A percentile compares a stretch with the other conserved stretches of the same genome.
Conservation (phyloP, 37 sponge, comb jelly and placozoan species). For the Oscarella lobularis region DNA sequence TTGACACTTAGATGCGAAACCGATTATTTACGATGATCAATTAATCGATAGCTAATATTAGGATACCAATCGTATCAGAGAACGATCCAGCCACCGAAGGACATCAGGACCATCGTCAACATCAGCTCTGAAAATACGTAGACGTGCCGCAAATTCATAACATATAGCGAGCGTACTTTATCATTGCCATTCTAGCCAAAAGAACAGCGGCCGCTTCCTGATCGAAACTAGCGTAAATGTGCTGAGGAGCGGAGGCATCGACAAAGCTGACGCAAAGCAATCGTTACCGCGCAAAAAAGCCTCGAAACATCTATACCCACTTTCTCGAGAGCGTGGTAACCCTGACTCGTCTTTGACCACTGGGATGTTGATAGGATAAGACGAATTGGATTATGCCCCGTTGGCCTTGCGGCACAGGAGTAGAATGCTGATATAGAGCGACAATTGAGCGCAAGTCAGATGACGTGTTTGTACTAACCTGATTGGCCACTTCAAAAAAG, state of each 20-base stretch:
- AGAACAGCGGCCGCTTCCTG: slow-evolving; percentile 88
- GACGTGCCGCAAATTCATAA: background rate
- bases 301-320: too few relatives aligned
- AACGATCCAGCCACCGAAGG: slow-evolving; percentile 92
- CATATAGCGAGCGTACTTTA: slow-evolving; percentile 13
- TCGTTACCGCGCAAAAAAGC: too few relatives aligned
- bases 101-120: slow-evolving; percentile 96
- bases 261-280: slow-evolving; percentile 55
- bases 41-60: background rate
- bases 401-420: slow-evolving; percentile 69
- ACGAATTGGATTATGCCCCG: slow-evolving; percentile 90
- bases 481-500: slow-evolving; percentile 80
- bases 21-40: background rate
- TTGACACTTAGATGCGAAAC: slow-evolving; percentile 72
- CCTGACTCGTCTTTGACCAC: slow-evolving; percentile 86
- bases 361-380: slow-evolving; percentile 84
- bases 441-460: background rate
- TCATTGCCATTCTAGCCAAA: slow-evolving; percentile 84
- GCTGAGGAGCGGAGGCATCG: slow-evolving; percentile 70
- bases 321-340: slow-evolving; percentile 96
- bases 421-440: slow-evolving; percentile 78
- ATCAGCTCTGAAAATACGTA: slow-evolving; percentile 38
- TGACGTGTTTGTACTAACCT: slow-evolving; percentile 35
- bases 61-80: slow-evolving; percentile 82
- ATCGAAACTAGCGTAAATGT: slow-evolving; percentile 85